These are phyloP conservation scores for Strigamia transsilvanica DNA, from an alignment of 2,888 invertebrate species.

Conservation along the genomic window DNA sequence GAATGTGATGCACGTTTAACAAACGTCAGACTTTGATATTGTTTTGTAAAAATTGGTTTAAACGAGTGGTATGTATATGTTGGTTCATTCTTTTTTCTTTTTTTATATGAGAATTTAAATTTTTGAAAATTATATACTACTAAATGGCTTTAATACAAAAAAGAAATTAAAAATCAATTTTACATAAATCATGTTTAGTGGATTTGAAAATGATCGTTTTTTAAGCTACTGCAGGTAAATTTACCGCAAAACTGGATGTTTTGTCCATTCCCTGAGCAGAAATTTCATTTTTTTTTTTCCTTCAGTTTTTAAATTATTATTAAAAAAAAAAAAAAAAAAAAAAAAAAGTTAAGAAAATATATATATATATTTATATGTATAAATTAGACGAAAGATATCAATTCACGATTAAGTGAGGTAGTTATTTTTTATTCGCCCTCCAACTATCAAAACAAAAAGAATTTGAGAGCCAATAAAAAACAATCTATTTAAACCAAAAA, in stretches of 20 bases:
- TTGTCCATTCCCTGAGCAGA: not conserved
- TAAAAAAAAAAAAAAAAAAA: not conserved
- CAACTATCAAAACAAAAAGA: not conserved
- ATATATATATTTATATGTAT: not conserved
- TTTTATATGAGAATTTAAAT: too few relatives aligned
- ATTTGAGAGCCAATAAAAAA: conserved; percentile 13
- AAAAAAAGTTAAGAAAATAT: not conserved
- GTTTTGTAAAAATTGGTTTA: not conserved
- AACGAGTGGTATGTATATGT: too few relatives aligned
- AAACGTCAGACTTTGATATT: too few relatives aligned
- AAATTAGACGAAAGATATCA: too few relatives aligned
- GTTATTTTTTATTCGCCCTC: conserved; percentile 13
- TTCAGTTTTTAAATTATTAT: too few relatives aligned
- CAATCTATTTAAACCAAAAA: not conserved
- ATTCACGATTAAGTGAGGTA: not conserved
- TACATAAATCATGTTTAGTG: too few relatives aligned
- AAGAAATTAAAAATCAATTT: too few relatives aligned
- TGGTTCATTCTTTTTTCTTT: too few relatives aligned
- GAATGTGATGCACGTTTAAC: not conserved
- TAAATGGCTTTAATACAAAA: too few relatives aligned
- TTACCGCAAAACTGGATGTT: not conserved
- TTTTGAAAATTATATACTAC: too few relatives aligned
- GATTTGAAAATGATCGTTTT: too few relatives aligned
- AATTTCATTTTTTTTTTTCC: not conserved
- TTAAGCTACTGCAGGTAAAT: not conserved